Percentiles rank a stretch among this genome's conserved stretches.
These are phyloP conservation scores for Drymonia ruficornis DNA, from an alignment of 2,888 invertebrate genomes.

Conservation along the genomic window DNA sequence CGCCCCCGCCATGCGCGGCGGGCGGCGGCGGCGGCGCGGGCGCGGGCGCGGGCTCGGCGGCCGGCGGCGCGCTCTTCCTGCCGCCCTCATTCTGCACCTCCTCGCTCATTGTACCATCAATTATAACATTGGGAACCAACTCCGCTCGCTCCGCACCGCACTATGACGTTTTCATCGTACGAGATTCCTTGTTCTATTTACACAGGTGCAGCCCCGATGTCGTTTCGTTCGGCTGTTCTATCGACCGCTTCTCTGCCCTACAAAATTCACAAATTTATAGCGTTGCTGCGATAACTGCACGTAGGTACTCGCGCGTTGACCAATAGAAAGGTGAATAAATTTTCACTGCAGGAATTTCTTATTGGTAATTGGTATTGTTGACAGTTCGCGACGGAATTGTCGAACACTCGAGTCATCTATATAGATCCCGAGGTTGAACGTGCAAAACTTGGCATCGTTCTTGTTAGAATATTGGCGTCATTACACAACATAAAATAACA, in stretches of 20 bases:
- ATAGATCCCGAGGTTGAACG: constrained; percentile 49
- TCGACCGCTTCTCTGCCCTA: constrained; percentile 36
- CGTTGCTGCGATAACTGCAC: constrained; percentile 24
- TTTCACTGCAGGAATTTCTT: constrained; percentile 47
- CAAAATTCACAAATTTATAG: constrained; percentile 29
- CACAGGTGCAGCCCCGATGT: constrained; percentile 46
- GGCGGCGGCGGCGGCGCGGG: constrained; percentile 37
- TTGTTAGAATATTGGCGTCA: constrained; percentile 70
- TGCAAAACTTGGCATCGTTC: constrained; percentile 70
- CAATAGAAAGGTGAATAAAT: constrained; percentile 37
- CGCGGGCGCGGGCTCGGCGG: constrained; percentile 40
- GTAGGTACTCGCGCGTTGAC: constrained; percentile 15
- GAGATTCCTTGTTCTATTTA: constrained; percentile 48
- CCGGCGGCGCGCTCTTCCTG: constrained; percentile 53
- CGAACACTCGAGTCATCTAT: constrained; percentile 35
- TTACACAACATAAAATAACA: constrained; percentile 77
- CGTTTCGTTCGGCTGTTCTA: constrained; percentile 19
- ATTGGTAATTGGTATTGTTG: constrained; percentile 39
- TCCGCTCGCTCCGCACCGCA: constrained; percentile 36
- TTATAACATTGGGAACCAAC: constrained; percentile 54
- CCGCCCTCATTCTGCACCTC: constrained; percentile 71
- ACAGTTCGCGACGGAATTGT: constrained; percentile 40
- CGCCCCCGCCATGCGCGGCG: constrained; percentile 25
- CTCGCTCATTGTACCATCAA: constrained; percentile 76
- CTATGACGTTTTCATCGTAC: constrained; percentile 63